Evolutionary conservation across 2,113 vertebrate genomes (phyloP).

Genomic region (Grammomys dolichurus): DNA sequence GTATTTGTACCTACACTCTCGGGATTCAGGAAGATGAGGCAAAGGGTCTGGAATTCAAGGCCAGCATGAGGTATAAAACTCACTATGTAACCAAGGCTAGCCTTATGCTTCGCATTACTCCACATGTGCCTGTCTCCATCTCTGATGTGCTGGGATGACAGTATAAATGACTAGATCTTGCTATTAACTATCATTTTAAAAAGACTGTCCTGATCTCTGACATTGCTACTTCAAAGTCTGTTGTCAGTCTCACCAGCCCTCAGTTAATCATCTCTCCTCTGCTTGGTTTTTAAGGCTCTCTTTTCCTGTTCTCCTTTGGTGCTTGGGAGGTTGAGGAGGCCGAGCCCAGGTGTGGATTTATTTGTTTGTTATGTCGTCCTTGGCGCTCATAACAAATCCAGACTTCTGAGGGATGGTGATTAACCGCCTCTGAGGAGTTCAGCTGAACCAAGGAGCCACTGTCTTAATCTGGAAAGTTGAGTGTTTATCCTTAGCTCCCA

Average conservation of each 20-base stretch:
- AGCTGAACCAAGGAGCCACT: background rate
- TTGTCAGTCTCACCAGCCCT: background rate
- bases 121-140: background rate
- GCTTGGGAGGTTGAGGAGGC: background rate
- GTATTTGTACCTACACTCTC: background rate
- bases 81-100: background rate
- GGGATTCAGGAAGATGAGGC: background rate
- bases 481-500: conserved; percentile 7
- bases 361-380: background rate
- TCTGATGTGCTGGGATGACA: background rate
- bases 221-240: background rate
- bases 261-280: background rate
- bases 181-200: background rate
- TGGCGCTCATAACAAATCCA: background rate
- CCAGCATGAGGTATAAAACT: background rate
- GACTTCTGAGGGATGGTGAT: background rate
- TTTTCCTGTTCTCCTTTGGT: background rate
- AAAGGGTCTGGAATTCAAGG: background rate
- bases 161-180: background rate
- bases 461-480: background rate
- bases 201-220: background rate
- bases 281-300: background rate
- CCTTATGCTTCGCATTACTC: background rate
- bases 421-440: background rate
- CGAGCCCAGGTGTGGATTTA: background rate